A percentile compares a stretch with the other conserved stretches of the same genome.
Conservation (phyloP, 2,888 invertebrate genomes). For the Harpalus rufipes region DNA sequence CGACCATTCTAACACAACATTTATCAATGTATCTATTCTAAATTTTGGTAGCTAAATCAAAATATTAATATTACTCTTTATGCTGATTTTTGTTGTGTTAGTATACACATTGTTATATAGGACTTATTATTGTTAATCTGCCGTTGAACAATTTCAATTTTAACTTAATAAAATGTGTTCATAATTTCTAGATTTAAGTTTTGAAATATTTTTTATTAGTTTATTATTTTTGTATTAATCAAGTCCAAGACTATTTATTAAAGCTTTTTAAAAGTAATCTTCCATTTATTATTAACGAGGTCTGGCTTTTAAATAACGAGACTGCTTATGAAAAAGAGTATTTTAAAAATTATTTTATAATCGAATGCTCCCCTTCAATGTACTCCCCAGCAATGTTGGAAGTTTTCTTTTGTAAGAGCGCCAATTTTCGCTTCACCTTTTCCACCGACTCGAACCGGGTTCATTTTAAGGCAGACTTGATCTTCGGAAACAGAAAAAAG, state of each 20-base stretch:
- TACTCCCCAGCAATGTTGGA: no score
- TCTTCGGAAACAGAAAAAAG: no score
- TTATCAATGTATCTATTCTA: conserved; percentile 20
- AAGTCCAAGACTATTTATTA: conserved; percentile 56
- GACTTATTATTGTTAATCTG: conserved; percentile 31
- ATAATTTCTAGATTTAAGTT: conserved; percentile 32
- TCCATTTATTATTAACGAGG: conserved; percentile 60
- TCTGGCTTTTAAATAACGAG: no score
- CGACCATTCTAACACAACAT: conserved; percentile 10
- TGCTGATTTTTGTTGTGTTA: conserved; percentile 22
- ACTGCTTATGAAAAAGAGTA: no score
- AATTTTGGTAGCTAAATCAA: conserved; percentile 33
- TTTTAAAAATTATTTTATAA: no score
- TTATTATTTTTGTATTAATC: conserved; percentile 51
- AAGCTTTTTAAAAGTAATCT: conserved; percentile 49
- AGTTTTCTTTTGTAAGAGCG: no score
- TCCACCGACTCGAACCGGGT: no score
- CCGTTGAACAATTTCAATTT: conserved; percentile 46
- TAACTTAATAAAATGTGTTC: conserved; percentile 57
- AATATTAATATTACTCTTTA: neutral
- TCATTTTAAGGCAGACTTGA: no score
- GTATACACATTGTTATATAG: conserved; percentile 29
- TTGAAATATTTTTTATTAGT: conserved; percentile 40
- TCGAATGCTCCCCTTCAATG: no score
- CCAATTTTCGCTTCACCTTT: no score